These are phyloP conservation scores for Cosmopolites sordidus DNA, from an alignment of 2,888 invertebrate genomes.

Conservation along the genomic window DNA sequence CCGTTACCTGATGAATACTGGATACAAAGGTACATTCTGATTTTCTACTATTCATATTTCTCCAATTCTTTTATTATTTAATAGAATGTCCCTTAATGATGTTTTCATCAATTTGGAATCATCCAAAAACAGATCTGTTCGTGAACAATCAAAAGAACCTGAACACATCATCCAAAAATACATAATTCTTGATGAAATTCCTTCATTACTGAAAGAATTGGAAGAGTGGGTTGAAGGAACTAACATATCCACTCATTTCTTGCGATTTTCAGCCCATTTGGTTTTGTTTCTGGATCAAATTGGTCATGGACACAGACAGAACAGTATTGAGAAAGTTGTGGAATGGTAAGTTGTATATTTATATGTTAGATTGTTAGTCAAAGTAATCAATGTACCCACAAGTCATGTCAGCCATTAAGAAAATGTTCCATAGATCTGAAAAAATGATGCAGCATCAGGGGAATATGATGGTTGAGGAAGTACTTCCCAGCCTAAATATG, in stretches of 20 bases:
- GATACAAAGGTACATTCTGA: conserved; percentile 53
- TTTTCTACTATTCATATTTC: too few species aligned
- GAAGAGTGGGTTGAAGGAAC: conserved; percentile 61
- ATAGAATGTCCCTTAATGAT: conserved; percentile 62
- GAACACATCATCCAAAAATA: conserved; percentile 78
- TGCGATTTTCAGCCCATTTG: conserved; percentile 82
- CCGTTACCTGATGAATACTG: conserved; percentile 65
- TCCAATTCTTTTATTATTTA: not conserved
- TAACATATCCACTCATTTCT: conserved; percentile 53
- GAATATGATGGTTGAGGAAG: not conserved
- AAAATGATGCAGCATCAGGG: too few species aligned
- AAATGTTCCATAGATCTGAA: too few species aligned
- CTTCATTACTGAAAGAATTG: conserved; percentile 67
- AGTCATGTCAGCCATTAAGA: too few species aligned
- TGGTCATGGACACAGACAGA: conserved; percentile 66
- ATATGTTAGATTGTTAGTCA: not conserved
- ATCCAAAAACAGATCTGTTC: conserved; percentile 54
- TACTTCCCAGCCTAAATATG: too few species aligned
- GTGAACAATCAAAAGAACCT: conserved; percentile 59
- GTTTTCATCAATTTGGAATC: conserved; percentile 66
- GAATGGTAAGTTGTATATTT: conserved; percentile 55
- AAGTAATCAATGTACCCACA: too few species aligned
- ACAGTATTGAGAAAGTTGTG: conserved; percentile 70
- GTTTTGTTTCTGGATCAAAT: conserved; percentile 77
- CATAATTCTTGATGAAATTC: conserved; percentile 78